Evolutionary conservation across 2,797 vertebrate species (phyloP).

Genomic region (Alcedo quadribrachys): DNA sequence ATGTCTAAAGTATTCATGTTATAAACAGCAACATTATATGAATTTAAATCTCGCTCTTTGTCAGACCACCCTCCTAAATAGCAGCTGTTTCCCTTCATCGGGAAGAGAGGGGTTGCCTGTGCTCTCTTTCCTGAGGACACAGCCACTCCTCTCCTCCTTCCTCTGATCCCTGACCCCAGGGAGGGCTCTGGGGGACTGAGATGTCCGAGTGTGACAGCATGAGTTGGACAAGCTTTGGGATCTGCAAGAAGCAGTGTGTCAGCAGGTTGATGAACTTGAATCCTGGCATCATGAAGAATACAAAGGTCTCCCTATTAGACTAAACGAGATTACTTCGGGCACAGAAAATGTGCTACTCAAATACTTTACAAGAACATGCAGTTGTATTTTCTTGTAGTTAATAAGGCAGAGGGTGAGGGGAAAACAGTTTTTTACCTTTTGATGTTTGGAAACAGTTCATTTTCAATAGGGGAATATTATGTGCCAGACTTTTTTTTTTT

Average conservation of each 20-base stretch:
- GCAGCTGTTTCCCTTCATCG: constrained; percentile 48
- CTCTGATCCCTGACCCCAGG: neutral
- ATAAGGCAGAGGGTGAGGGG: neutral
- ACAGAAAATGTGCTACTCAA: neutral
- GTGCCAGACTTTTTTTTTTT: constrained; percentile 59
- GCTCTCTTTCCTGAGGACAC: neutral
- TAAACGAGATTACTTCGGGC: rapidly evolving
- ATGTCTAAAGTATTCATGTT: constrained; percentile 63
- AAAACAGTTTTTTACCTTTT: constrained; percentile 53
- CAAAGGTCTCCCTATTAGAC: neutral
- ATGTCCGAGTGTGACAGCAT: neutral
- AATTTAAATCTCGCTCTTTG: constrained; percentile 70
- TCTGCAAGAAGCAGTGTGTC: neutral
- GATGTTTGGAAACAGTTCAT: constrained; percentile 66
- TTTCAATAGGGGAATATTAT: constrained; percentile 59
- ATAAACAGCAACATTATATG: constrained; percentile 59
- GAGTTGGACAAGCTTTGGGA: neutral
- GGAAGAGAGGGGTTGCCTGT: neutral
- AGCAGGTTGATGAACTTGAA: neutral
- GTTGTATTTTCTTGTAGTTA: constrained; percentile 8
- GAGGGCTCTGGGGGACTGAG: neutral
- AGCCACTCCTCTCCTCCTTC: neutral
- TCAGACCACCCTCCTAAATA: neutral
- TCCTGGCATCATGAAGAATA: neutral
- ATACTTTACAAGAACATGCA: neutral